Evolutionary conservation across 2,888 invertebrate species (phyloP).

Genomic region (Argyresthia albistria): DNA sequence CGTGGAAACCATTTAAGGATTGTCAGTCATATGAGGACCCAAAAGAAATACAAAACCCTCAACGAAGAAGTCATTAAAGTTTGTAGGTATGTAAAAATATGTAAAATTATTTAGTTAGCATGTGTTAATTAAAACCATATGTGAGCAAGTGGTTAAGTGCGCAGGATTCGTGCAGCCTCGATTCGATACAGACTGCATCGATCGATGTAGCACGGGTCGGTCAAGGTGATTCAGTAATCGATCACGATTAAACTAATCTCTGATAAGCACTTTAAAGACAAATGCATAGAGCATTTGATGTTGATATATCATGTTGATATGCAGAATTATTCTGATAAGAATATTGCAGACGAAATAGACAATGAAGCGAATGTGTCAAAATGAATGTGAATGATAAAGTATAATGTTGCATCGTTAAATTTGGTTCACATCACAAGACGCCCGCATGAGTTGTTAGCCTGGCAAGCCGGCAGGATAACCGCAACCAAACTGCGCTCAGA

Average conservation of each 20-base stretch:
- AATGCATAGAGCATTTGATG: slow-evolving; percentile 10
- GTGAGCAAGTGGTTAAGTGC: neutral
- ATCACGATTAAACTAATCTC: slow-evolving; percentile 19
- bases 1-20: neutral
- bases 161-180: slow-evolving; percentile 12
- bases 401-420: no score
- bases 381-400: no score
- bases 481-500: slow-evolving; percentile 58
- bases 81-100: neutral
- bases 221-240: slow-evolving; percentile 48
- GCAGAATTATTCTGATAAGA: neutral
- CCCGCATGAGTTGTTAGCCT: slow-evolving; percentile 18
- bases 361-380: no score
- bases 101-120: no score
- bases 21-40: neutral
- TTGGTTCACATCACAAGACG: neutral
- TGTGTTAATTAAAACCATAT: neutral
- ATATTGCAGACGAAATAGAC: neutral
- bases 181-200: neutral
- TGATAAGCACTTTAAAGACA: slow-evolving; percentile 10
- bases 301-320: slow-evolving; percentile 17
- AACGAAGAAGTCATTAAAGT: neutral
- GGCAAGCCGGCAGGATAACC: slow-evolving; percentile 41
- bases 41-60: neutral
- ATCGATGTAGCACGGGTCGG: slow-evolving; percentile 34